phyloP scores from a whole-genome alignment of 2,888 invertebrate species.

The Arrhopalites spinosus region DNA sequence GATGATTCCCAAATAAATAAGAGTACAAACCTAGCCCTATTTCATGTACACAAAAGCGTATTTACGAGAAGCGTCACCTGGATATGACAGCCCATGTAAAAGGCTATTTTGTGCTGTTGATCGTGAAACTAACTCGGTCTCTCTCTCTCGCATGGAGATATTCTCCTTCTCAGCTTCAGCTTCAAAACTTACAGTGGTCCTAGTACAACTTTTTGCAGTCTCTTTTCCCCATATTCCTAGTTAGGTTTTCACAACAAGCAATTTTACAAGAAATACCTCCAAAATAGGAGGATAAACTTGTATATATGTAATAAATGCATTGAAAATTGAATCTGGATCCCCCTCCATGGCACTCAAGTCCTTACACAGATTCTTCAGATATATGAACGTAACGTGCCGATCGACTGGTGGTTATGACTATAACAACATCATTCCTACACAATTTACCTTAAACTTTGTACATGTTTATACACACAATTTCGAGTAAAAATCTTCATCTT shows the following conservation, averaged over 20 bases:
- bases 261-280: conserved; percentile 1
- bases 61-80: conserved; percentile 45
- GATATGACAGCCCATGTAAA: conserved; percentile 46
- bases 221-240: background rate
- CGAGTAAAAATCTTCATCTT: conserved; percentile 20
- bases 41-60: conserved; percentile 4
- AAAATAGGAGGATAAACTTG: background rate
- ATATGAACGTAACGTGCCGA: background rate
- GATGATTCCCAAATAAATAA: background rate
- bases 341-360: background rate
- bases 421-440: background rate
- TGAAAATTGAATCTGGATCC: conserved; percentile 1
- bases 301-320: background rate
- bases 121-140: conserved; percentile 30
- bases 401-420: no score
- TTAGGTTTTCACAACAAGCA: background rate
- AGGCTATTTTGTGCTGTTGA: conserved; percentile 27
- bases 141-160: background rate
- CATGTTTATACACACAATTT: conserved; percentile 16
- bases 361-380: background rate
- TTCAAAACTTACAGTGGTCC: background rate
- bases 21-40: no score
- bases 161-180: background rate
- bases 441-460: background rate
- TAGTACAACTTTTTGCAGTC: conserved; percentile 8